These are phyloP conservation scores for Thalassaphorura encarpata DNA, from an alignment of 1,140 invertebrate genomes.

Conservation along the genomic window DNA sequence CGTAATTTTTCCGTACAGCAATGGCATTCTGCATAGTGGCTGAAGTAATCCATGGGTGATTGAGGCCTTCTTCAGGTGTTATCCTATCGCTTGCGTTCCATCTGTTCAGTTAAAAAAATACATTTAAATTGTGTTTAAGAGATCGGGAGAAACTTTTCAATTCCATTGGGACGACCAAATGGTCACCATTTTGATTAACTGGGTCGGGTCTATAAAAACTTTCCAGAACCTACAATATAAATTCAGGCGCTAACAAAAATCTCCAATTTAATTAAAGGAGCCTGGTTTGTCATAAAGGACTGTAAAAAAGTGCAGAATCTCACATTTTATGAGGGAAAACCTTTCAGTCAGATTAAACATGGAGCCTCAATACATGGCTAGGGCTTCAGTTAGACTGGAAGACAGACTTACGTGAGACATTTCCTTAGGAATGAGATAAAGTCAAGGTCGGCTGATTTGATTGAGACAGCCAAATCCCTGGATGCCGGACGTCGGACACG, in stretches of 20 bases:
- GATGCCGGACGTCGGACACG: conserved; percentile 24
- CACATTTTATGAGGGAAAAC: too few relatives aligned
- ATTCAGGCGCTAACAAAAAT: too few relatives aligned
- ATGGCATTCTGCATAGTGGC: conserved; percentile 27
- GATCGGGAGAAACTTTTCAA: too few relatives aligned
- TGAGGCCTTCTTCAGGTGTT: conserved; percentile 72
- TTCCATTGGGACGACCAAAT: too few relatives aligned
- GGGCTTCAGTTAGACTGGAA: not conserved
- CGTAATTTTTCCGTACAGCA: conserved; percentile 21
- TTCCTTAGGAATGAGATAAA: conserved; percentile 29
- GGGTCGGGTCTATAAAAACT: too few relatives aligned
- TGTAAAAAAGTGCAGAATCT: too few relatives aligned
- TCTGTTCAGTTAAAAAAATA: conserved; percentile 40
- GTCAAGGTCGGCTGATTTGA: conserved; percentile 27
- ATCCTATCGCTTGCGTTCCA: conserved; percentile 90
- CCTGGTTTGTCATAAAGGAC: too few relatives aligned
- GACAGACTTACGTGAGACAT: conserved; percentile 30
- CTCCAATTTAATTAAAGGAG: too few relatives aligned
- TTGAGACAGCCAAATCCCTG: conserved; percentile 17
- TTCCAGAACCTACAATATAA: too few relatives aligned
- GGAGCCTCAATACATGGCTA: too few relatives aligned
- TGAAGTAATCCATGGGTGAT: conserved; percentile 46
- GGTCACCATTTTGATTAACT: too few relatives aligned
- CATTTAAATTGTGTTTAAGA: not conserved
- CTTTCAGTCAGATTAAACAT: too few relatives aligned